Conservation (phyloP, 1,140 invertebrate genomes). For the Polyergus mexicanus region DNA sequence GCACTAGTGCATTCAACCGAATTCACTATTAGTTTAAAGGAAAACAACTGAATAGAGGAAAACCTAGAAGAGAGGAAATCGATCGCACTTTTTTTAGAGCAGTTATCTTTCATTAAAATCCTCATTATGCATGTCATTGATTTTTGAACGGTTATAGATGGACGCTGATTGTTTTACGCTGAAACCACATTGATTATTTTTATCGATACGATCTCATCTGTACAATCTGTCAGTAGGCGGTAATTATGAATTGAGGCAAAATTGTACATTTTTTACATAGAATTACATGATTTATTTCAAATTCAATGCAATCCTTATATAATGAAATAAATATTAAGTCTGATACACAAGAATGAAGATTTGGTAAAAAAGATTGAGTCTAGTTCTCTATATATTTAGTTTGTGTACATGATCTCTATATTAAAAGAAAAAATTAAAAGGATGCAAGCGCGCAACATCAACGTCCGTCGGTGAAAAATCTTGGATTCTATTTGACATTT, state of each 20-base stretch:
- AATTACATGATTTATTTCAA: constrained; percentile 27
- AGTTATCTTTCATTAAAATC: constrained; percentile 33
- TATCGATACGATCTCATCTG: neutral
- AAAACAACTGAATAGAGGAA: too few species aligned
- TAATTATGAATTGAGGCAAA: neutral
- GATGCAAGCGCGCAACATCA: constrained; percentile 2
- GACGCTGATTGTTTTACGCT: constrained; percentile 18
- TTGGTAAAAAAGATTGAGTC: constrained; percentile 37
- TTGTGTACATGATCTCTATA: neutral
- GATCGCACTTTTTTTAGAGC: neutral
- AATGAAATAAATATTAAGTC: constrained; percentile 14
- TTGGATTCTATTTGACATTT: constrained; percentile 40
- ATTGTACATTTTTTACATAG: constrained; percentile 52
- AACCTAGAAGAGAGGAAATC: too few species aligned
- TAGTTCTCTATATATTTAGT: neutral
- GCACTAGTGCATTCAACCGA: too few species aligned
- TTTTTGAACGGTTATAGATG: neutral
- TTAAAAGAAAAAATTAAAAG: constrained; percentile 24
- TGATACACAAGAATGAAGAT: constrained; percentile 13
- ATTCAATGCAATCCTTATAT: neutral
- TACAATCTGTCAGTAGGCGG: neutral
- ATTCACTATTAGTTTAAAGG: too few species aligned
- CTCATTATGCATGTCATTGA: neutral
- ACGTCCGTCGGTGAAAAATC: neutral
- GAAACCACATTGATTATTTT: constrained; percentile 8